Percentiles rank a stretch among this genome's conserved stretches.
Evolutionary conservation across 2,797 vertebrate species (phyloP).

Genomic region (Arctocebus calabarensis): DNA sequence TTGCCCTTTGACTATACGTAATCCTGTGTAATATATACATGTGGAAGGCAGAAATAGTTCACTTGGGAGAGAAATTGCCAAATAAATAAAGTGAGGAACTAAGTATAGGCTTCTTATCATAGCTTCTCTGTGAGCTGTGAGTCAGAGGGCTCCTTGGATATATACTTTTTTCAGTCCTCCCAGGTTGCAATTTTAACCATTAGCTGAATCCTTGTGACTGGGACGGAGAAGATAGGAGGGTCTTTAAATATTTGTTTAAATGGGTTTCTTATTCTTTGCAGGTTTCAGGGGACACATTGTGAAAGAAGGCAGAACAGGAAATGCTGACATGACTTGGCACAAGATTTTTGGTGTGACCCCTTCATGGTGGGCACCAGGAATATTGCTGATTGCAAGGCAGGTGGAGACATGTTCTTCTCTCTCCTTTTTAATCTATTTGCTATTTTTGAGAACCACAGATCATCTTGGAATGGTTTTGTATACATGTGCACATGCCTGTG

Average conservation of each 20-base stretch:
- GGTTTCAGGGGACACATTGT: neutral
- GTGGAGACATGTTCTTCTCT: neutral
- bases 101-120: neutral
- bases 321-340: neutral
- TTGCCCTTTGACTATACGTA: neutral
- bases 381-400: neutral
- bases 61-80: neutral
- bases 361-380: neutral
- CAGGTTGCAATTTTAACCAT: neutral
- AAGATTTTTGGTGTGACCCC: neutral
- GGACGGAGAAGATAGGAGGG: neutral
- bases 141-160: too few relatives aligned
- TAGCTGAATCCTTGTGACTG: neutral
- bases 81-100: neutral
- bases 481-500: neutral
- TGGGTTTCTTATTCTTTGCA: neutral
- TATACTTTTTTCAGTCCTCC: neutral
- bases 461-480: neutral
- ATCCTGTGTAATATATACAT: neutral
- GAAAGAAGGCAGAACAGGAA: neutral
- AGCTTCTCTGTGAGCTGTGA: neutral
- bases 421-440: slow-evolving; percentile 19
- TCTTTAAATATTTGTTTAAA: neutral
- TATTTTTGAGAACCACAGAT: neutral
- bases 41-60: neutral